Evolutionary conservation across 2,797 vertebrate species (phyloP).

Genomic region (Sus cebifrons): DNA sequence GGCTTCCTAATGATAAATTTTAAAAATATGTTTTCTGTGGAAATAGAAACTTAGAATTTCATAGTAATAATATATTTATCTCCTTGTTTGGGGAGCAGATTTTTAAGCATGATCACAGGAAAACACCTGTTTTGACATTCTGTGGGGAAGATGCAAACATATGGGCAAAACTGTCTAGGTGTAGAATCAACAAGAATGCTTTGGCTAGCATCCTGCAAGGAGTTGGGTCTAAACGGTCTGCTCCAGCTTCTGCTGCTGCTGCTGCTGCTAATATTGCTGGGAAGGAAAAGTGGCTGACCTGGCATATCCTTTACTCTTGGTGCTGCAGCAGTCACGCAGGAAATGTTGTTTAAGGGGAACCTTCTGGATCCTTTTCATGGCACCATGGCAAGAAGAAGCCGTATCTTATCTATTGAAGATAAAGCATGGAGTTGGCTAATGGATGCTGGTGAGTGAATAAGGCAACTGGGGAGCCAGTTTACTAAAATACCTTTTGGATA

Average conservation of each 20-base stretch:
- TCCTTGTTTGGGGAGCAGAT: slow-evolving; percentile 59
- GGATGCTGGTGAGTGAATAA: slow-evolving; percentile 71
- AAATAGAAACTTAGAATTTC: not conserved
- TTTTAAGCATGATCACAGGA: not conserved
- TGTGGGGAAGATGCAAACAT: slow-evolving; percentile 6
- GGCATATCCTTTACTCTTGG: slow-evolving; percentile 62
- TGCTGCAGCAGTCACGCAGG: slow-evolving; percentile 49
- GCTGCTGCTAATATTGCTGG: slow-evolving; percentile 74
- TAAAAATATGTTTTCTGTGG: not conserved
- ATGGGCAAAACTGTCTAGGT: not conserved
- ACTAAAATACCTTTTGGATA: not conserved
- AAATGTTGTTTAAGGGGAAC: slow-evolving; percentile 72
- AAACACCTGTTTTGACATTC: slow-evolving; percentile 70
- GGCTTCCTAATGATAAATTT: not conserved
- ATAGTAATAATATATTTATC: slow-evolving; percentile 47
- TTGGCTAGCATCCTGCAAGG: slow-evolving; percentile 78
- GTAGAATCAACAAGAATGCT: slow-evolving; percentile 56
- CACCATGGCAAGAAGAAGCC: slow-evolving; percentile 71
- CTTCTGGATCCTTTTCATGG: slow-evolving; percentile 78
- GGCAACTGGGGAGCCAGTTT: slow-evolving; percentile 61
- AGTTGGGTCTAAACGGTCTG: slow-evolving; percentile 60
- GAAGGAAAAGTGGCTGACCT: slow-evolving; percentile 77
- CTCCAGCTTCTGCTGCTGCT: slow-evolving; percentile 73
- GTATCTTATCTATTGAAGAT: slow-evolving; percentile 76
- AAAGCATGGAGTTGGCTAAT: slow-evolving; percentile 73